Evolutionary conservation across 23 tunicate genomes (phyloP).

Genomic region (Clavelina lepadiformis): DNA sequence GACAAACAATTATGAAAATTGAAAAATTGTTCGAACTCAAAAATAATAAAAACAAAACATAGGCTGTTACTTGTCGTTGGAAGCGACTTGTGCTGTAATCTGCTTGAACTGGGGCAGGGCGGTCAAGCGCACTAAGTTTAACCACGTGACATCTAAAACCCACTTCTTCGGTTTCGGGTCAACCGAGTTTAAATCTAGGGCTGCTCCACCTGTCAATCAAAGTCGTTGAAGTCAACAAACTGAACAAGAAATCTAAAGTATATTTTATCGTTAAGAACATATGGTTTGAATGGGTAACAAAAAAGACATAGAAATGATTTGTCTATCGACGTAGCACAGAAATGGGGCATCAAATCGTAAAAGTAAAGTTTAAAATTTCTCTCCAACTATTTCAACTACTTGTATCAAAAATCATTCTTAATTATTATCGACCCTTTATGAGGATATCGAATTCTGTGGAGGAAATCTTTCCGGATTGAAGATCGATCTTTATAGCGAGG

Average conservation of each 20-base stretch:
- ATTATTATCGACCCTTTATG: conserved; percentile 54
- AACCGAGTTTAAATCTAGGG: conserved; percentile 81
- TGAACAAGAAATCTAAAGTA: too few relatives aligned
- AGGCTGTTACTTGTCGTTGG: conserved; percentile 72
- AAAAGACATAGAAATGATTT: too few relatives aligned
- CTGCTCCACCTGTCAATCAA: conserved; percentile 95
- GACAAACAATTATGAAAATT: background rate
- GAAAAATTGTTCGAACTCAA: background rate
- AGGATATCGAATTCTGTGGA: conserved; percentile 77
- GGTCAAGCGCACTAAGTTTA: conserved; percentile 79
- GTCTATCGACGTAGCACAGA: too few relatives aligned
- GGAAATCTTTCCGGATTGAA: conserved; percentile 73
- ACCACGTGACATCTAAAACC: conserved; percentile 95
- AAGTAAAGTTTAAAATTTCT: background rate
- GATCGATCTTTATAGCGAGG: conserved; percentile 81
- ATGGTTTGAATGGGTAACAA: too few relatives aligned
- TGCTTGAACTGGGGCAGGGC: conserved; percentile 78
- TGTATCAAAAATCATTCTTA: background rate
- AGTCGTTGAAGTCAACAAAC: too few relatives aligned
- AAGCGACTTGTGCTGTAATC: conserved; percentile 61
- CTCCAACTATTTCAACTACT: background rate
- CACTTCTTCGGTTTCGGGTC: conserved; percentile 92
- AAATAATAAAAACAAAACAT: background rate
- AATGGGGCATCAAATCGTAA: too few relatives aligned
- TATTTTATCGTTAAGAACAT: too few relatives aligned